Evolutionary conservation across 2,888 invertebrate species (phyloP).

Genomic region (Drosophila kambysellisi): DNA sequence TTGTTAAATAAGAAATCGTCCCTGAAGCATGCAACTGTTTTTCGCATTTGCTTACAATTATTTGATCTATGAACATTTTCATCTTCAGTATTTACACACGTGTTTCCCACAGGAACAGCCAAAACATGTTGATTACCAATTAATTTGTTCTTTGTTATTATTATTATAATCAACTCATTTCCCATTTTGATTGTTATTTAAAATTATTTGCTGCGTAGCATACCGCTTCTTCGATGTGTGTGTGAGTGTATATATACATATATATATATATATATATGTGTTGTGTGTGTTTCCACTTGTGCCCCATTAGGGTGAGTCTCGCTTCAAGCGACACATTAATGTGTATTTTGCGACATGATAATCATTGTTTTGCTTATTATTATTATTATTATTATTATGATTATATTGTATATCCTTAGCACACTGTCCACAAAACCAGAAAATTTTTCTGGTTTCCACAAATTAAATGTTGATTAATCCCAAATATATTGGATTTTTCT

Average conservation of each 20-base stretch:
- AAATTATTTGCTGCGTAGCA: conserved; percentile 32
- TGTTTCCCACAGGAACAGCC: background rate
- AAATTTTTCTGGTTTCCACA: background rate
- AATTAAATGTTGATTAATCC: background rate
- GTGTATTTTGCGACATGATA: conserved; percentile 57
- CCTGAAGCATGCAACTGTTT: background rate
- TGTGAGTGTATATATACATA: no score
- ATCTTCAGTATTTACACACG: conserved; percentile 1
- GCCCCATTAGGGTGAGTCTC: conserved; percentile 3
- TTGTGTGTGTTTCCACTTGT: no score
- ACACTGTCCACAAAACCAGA: background rate
- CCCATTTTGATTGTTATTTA: conserved; percentile 37
- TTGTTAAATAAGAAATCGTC: no score
- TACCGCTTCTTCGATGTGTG: conserved; percentile 12
- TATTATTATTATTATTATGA: conserved; percentile 12
- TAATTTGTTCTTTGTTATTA: no score
- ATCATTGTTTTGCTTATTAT: conserved; percentile 46
- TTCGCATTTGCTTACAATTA: background rate
- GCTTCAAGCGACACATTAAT: conserved; percentile 55
- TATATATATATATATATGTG: no score
- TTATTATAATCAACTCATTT: no score
- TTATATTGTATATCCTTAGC: conserved; percentile 23
- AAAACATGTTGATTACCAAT: background rate
- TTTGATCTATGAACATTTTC: conserved; percentile 5
- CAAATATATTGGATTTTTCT: background rate